Evolutionary conservation across 1,140 invertebrate genomes (phyloP), one percentile per base, ranked within the genome.

Genomic region (Calephelis virginiensis): DNA sequence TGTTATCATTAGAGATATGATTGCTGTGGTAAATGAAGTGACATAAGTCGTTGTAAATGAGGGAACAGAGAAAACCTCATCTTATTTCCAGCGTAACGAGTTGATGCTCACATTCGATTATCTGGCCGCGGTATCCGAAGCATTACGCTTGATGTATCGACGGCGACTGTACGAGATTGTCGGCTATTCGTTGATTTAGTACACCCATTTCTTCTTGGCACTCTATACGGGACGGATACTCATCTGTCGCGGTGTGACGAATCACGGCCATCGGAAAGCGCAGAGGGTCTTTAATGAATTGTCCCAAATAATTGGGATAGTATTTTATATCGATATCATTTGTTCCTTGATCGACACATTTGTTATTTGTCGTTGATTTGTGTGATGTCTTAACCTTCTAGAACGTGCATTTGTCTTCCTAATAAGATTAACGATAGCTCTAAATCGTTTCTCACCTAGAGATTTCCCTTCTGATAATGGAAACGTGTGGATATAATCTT

Each of bases 51-150:
- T 83, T 86, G 47, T 64, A 61, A 60, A 60, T 70, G 69, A 73
- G 59, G 61, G 61, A 45, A 60, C 67, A 69, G 72, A 70, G 75
- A 77, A 83, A 82, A 82, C 78, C 82, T 89, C 83, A 86, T 89
- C 86, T 89, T 87, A 90, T 90, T 89, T 83, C 81, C 83, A 86
- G 80, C 77, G 85, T 89, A 88, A 89, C 88, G 85, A 89, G 82
- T 88, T 80, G 88, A 90, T 89, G 85, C 88, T 89, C 84, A 89
- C 86, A 88, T 89, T 85, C 85, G 86, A 91, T 91, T 91, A 91
- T 91, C 88, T 86, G 81, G 80, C 80, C 77, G 88, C 81, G 86
- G 86, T 89, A 91, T 91, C 86, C 85, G 85, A 89, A 78, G 85
- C 85, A 89, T 89, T 91, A 89, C 86, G 82, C 80, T 88, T 90